These are phyloP conservation scores for Hippoglossus stenolepis DNA, from an alignment of 2,113 vertebrate genomes.

Conservation along the genomic window DNA sequence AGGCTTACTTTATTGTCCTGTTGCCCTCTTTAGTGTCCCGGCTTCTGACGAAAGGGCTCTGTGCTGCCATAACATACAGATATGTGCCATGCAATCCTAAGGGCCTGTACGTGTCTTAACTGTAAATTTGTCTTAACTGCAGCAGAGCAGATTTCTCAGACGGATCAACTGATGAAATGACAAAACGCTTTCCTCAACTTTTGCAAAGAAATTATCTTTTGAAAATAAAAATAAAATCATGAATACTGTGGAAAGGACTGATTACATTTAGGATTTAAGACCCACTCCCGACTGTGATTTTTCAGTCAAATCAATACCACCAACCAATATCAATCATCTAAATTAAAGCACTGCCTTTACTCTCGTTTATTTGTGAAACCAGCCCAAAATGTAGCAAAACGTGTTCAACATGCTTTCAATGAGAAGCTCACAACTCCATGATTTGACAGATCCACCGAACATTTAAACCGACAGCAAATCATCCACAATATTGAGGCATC, in stretches of 20 bases:
- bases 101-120: conserved; percentile 8
- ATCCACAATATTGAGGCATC: conserved; percentile 75
- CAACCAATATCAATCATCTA: conserved; percentile 28
- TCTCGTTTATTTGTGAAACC: conserved; percentile 62
- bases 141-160: conserved; percentile 23
- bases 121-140: conserved; percentile 28
- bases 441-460: conserved; percentile 63
- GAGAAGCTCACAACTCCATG: conserved; percentile 61
- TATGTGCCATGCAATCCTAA: conserved; percentile 64
- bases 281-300: conserved; percentile 20
- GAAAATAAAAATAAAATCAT: conserved; percentile 11
- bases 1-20: conserved; percentile 59
- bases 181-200: conserved; percentile 1
- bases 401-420: conserved; percentile 71
- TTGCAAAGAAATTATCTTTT: background rate
- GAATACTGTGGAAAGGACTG: conserved; percentile 2
- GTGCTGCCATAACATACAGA: conserved; percentile 49
- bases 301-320: conserved; percentile 34
- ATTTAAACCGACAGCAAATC: conserved; percentile 69
- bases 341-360: conserved; percentile 61
- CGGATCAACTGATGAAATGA: conserved; percentile 21
- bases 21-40: conserved; percentile 43
- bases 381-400: conserved; percentile 56
- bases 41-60: conserved; percentile 19
- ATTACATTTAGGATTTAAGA: conserved; percentile 35